Evolutionary conservation across 2,888 invertebrate genomes (phyloP).

Genomic region (Salticus scenicus): DNA sequence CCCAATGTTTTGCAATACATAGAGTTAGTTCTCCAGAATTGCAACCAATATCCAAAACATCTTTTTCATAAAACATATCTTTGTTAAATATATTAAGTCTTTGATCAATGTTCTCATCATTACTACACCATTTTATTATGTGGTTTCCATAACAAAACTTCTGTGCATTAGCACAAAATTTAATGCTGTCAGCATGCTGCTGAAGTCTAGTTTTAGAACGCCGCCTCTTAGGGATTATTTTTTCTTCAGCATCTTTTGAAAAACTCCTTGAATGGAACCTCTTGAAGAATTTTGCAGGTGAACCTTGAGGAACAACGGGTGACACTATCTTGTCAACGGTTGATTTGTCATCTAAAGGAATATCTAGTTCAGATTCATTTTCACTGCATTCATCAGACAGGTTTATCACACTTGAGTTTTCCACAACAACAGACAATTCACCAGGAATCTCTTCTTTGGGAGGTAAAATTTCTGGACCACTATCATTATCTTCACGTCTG

Average conservation of each 20-base stretch:
- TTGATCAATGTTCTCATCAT: constrained; percentile 80
- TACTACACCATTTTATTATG: constrained; percentile 91
- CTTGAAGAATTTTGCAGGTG: constrained; percentile 75
- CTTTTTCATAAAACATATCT: constrained; percentile 90
- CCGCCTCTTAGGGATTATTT: constrained; percentile 45
- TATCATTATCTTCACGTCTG: constrained; percentile 71
- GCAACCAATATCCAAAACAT: constrained; percentile 97
- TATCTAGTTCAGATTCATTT: constrained; percentile 20
- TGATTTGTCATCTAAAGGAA: not conserved
- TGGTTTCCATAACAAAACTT: constrained; percentile 97
- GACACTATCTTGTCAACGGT: constrained; percentile 88
- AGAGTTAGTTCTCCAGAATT: constrained; percentile 97
- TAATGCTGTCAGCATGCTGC: constrained; percentile 22
- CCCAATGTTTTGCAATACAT: constrained; percentile 88
- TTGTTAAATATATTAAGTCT: constrained; percentile 88
- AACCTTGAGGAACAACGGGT: constrained; percentile 92
- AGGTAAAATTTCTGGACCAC: not conserved
- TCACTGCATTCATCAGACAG: constrained; percentile 11
- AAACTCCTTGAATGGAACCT: constrained; percentile 71
- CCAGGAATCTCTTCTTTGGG: not conserved
- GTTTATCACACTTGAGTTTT: not conserved
- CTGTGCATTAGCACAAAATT: constrained; percentile 84
- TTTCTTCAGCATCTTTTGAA: constrained; percentile 44
- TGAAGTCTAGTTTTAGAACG: constrained; percentile 26
- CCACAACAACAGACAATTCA: not conserved